Evolutionary conservation across 2,797 vertebrate genomes (phyloP), one percentile per base, ranked within the genome.

Genomic region (Megalops cyprinoides): DNA sequence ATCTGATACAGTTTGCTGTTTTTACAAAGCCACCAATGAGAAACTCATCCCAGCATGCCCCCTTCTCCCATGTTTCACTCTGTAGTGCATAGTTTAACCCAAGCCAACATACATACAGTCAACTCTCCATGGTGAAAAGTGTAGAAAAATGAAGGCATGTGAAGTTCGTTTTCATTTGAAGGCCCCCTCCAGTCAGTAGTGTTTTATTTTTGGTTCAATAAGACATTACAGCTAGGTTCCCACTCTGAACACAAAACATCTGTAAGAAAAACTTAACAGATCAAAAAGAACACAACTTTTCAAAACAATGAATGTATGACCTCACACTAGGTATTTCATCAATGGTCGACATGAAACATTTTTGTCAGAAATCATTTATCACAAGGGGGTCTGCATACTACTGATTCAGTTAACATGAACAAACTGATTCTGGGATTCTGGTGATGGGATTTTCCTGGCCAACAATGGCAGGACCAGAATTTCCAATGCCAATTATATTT

Each of bases 41-140:
- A 93, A 92, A 90, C 89, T 92, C 86, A 91, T 87, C 89, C 89
- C 82, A 88, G 90, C 93, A 95, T 94, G 92, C 93, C 89, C 86
- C 87, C 84, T 56, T 91, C 92, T 93, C 91, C 87, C 83, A 56
- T 51, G 44, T 71, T 74, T 74, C 42, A 56, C 77, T 91, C 91
- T 92, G 90, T 90, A 94, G 93, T 95, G 94, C 95, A 96, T 95
- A 96, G 95, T 94, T 95, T 86, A 82, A 88, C 82, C 87, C 85
- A 87, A 87, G 56, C 65, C 1, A 75, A 51, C 77, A 62, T 78
- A 84, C 80, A 81, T 85, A 85, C 81, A 89, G 48, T 76, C 18
- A 84, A 79, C 83, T 79, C 84, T 83, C 87, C 86, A 79, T 90
- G 86, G 88, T 65, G 37, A 34, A n/a, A 46, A 28, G 48, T 79